Evolutionary conservation across 2,797 vertebrate genomes (phyloP).

Genomic region (Takifugu ocellatus): DNA sequence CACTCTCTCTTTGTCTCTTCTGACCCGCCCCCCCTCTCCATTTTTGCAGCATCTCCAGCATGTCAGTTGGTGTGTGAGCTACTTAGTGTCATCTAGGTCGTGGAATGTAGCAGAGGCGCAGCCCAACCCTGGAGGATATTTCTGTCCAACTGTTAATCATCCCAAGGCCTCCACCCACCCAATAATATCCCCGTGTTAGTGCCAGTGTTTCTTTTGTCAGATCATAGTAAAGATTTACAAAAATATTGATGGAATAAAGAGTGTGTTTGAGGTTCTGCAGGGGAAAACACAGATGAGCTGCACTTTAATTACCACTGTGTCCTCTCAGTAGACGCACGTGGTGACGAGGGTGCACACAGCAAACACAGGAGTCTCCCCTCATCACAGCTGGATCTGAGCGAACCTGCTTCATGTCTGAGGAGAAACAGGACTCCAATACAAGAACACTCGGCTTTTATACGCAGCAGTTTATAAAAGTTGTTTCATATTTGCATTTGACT

Average conservation of each 20-base stretch:
- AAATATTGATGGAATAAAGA: not conserved
- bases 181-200: not conserved
- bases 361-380: conserved; percentile 25
- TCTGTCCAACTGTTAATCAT: conserved; percentile 37
- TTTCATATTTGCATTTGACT: no score
- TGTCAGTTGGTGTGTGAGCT: conserved; percentile 40
- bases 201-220: not conserved
- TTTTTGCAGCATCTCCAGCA: conserved; percentile 10
- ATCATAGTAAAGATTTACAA: not conserved
- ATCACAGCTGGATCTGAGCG: conserved; percentile 2
- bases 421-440: conserved; percentile 34
- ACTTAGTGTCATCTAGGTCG: conserved; percentile 33
- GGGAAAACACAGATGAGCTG: conserved; percentile 15
- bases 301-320: conserved; percentile 66
- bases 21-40: not conserved
- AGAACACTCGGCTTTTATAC: not conserved
- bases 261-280: not conserved
- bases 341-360: conserved; percentile 70
- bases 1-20: not conserved
- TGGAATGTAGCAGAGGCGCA: conserved; percentile 26
- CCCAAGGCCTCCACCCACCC: conserved; percentile 20
- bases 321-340: conserved; percentile 50
- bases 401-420: conserved; percentile 11
- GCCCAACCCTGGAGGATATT: conserved; percentile 59
- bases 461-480: no score